Base-by-base conservation (phyloP, 2,797 vertebrate species). In the Chromis chromis region DNA sequence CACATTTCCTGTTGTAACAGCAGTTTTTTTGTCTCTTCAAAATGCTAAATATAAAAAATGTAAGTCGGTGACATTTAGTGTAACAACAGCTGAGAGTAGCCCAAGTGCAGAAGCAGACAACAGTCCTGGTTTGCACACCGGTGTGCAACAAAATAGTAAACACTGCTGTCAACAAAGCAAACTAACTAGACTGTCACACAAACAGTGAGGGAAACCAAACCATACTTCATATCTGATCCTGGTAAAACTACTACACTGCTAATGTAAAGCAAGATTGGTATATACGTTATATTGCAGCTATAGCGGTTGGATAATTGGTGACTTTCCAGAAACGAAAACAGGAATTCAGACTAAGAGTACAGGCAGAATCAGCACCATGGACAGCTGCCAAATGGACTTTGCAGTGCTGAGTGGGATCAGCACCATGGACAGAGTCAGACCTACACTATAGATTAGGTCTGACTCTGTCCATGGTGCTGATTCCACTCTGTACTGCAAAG, bases 191-290 rank as follows among this genome's bases (percentile, higher is more conserved):
- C 50, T 53, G 63, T 61, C 59, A 72, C 33, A 57, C 50, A 68
- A 64, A 81, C 74, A 74, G 70, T 53, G 44, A 49, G 50, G 60
- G 0, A 70, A 76, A 76, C 61, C 11, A 55, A 12, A 42, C 54
- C 52, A 60, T 52, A 56, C 55, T 65, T 57, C 8, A 8, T 31
- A 1, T 31, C 31, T 31, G 31, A 31, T 8, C 7, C 7, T n/a
- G 42, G 54, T 12, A 3, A 50, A 55, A 77, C 42, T 31, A 63
- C 52, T 19, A 5, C 4, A 4, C 10, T 8, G 21, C 3, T 11
- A 49, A 55, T 60, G 22, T 44, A 62, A 65, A 66, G 54, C 61
- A 76, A 77, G 28, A 8, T 28, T 55, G 46, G 12, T 33, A 28
- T 1, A 9, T 24, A 12, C 36, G 17, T 12, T 25, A 24, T 61